Base-by-base conservation (phyloP, 2,797 vertebrate genomes). In the Cygnus olor region DNA sequence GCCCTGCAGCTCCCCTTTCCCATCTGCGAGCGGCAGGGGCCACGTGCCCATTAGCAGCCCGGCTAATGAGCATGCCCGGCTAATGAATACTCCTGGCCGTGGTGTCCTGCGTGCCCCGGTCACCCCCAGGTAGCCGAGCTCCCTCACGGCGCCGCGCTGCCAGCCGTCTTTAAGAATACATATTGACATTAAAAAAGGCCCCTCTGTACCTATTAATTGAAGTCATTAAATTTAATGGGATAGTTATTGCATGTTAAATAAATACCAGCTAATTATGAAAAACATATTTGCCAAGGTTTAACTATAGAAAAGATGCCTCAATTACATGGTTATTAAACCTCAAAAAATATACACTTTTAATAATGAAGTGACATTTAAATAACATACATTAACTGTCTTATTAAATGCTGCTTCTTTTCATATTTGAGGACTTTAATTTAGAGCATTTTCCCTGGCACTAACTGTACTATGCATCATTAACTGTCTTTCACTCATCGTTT, bases 201-300 rank as follows among this genome's bases (percentile, higher is more conserved):
- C 87, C 77, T 96, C 92, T 91, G 47, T 93, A 96, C 80, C 81
- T 97, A 97, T 95, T 97, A 97, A 96, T 96, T 96, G 95, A 95
- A 97, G 93, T 96, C 89, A 96, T 98, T 98, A 97, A 97, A 97
- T 97, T 97, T 97, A 98, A 97, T 96, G 94, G 94, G 92, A 94
- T 87, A 85, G 97, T 97, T 97, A 97, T 96, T 98, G 85, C 97
- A 94, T 38, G 80, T 97, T 97, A 98, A 98, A 97, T 97, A 98
- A 98, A 98, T 97, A 97, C 97, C 88, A 97, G 90, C 96, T 98
- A 97, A 98, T 98, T 97, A 98, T 96, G 97, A 97, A 98, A 97
- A 97, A 94, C 96, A 85, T 97, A 97, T 97, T 98, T 98, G 96
- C 97, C 87, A 86, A 97, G 96, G 96, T 97, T 97, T 97, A 97